These are phyloP conservation scores for Peromyscus eremicus DNA, from an alignment of 2,797 vertebrate species.

Conservation along the genomic window DNA sequence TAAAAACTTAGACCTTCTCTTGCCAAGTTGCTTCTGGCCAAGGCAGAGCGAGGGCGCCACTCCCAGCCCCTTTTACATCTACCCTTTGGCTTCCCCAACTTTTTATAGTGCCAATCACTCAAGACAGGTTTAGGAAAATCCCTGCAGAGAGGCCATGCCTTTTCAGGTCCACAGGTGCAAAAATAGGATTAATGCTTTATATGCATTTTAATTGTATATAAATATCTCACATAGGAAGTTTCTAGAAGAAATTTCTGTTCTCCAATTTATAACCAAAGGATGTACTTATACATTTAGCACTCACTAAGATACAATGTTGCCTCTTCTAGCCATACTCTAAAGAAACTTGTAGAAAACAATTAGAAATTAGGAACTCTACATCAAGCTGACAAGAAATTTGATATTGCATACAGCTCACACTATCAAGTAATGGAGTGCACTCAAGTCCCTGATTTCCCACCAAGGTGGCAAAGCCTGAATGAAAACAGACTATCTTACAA, in stretches of 20 bases:
- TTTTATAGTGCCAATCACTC: background rate
- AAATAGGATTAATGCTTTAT: background rate
- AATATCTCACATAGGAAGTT: conserved; percentile 53
- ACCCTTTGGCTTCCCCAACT: background rate
- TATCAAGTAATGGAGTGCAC: conserved; percentile 83
- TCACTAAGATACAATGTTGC: conserved; percentile 71
- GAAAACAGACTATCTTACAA: conserved; percentile 62
- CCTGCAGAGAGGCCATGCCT: background rate
- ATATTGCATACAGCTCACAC: conserved; percentile 86
- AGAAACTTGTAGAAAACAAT: conserved; percentile 80
- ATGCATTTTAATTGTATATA: conserved; percentile 24
- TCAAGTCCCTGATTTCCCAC: conserved; percentile 75
- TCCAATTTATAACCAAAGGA: conserved; percentile 64
- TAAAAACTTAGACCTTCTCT: background rate
- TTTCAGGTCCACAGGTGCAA: background rate
- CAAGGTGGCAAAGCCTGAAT: conserved; percentile 35
- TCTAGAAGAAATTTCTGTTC: conserved; percentile 67
- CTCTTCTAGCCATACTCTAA: conserved; percentile 61
- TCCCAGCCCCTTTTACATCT: background rate
- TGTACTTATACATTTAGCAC: conserved; percentile 50
- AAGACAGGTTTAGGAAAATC: background rate
- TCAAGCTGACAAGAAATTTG: conserved; percentile 80
- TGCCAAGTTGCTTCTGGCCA: background rate
- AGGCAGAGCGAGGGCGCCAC: background rate
- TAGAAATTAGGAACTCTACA: conserved; percentile 79